Conservation (phyloP, 2,113 vertebrate species). For the Grammomys surdaster region DNA sequence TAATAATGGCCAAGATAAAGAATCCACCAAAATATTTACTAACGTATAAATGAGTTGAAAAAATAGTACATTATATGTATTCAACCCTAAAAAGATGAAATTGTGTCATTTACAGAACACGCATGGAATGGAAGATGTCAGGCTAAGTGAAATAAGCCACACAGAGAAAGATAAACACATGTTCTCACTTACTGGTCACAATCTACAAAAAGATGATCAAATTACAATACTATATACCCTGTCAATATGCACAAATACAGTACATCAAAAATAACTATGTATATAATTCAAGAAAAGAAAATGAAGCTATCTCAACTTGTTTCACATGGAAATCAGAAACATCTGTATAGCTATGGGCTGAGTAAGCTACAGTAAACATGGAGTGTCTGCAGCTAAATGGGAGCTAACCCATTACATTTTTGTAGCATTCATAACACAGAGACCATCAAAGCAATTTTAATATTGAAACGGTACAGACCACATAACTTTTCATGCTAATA, state of each 20-base stretch:
- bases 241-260: background rate
- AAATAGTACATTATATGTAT: background rate
- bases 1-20: background rate
- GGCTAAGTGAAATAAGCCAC: background rate
- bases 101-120: background rate
- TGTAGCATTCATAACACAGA: background rate
- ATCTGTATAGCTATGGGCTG: background rate
- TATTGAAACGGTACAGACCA: background rate
- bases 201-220: background rate
- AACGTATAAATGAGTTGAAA: background rate
- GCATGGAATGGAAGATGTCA: background rate
- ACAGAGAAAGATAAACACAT: background rate
- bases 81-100: background rate
- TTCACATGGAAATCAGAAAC: background rate
- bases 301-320: background rate
- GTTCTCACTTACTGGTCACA: background rate
- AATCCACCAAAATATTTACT: background rate
- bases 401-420: background rate
- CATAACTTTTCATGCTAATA: conserved; percentile 6
- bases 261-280: background rate
- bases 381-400: background rate
- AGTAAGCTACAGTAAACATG: background rate
- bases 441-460: background rate
- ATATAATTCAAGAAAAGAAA: background rate
- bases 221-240: background rate